Base-by-base conservation (phyloP, 2,888 invertebrate genomes). In the Cephus pulcher region DNA sequence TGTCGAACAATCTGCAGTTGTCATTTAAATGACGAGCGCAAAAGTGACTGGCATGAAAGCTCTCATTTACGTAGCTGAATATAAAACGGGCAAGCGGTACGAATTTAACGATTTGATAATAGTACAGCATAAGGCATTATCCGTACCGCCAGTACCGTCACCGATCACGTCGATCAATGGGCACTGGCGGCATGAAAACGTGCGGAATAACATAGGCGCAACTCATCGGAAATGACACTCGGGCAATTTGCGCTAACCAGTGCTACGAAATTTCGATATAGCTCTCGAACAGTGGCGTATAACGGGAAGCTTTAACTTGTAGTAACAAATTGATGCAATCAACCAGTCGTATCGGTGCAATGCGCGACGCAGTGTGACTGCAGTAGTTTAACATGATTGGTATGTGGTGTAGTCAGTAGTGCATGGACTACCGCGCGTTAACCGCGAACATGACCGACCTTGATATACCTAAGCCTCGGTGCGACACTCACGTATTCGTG, bases 271-370 rank as follows among this genome's bases (percentile, higher is more conserved):
- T 81, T 81, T 74, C 78, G 75, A 80, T 79, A 81, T 79, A 81
- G 80, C 77, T 70, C 76, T 12, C 73, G 69, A 69, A 70, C 71
- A 40, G 78, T 70, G 69, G 56, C 79, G 68, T 34, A 76, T 73
- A 79, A 78, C 77, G 77, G 34, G 77, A 77, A 77, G 83, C 80
- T 83, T 81, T 80, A 82, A 83, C 81, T 83, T 82, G 81, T 82
- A 81, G 83, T 81, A 84, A 84, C 83, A 84, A 85, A 86, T 85
- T 86, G 84, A 84, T 82, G 84, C 77, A 84, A 83, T 85, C 84
- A 84, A 83, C 81, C 80, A 78, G 81, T 56, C 56, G 56, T 77
- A 78, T 74, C 78, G 79, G 73, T 78, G 79, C 80, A 78, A 82
- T 79, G 77, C 78, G 75, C 77, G 77, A 77, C 78, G 74, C 80